Evolutionary conservation across 1,140 invertebrate genomes (phyloP).

Genomic region (Anagrus nilaparvatae): DNA sequence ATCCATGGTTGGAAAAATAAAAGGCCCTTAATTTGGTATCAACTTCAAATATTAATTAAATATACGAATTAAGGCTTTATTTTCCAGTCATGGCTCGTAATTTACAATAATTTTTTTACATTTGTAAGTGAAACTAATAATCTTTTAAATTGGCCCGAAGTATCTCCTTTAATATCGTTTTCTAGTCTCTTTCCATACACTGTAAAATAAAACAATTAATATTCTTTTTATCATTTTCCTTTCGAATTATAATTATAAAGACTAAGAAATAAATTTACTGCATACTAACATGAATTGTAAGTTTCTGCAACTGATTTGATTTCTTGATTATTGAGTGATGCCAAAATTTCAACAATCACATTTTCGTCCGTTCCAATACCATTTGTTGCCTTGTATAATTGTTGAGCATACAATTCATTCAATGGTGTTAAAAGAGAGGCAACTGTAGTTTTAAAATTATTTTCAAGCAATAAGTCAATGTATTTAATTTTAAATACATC

Average conservation of each 20-base stretch:
- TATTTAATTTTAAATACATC: too few species aligned
- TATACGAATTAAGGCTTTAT: conserved; percentile 52
- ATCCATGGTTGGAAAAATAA: too few species aligned
- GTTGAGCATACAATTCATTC: too few species aligned
- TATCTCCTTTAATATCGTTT: conserved; percentile 81
- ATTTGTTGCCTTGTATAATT: conserved; percentile 89
- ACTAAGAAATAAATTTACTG: too few species aligned
- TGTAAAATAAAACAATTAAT: conserved; percentile 35
- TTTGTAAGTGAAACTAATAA: conserved; percentile 75
- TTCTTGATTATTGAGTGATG: conserved; percentile 78
- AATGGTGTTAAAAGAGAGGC: too few species aligned
- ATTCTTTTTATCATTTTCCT: too few species aligned
- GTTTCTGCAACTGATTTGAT: conserved; percentile 79
- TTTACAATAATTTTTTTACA: conserved; percentile 68
- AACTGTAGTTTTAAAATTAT: too few species aligned
- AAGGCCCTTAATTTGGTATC: too few species aligned
- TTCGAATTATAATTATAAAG: too few species aligned
- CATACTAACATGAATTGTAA: too few species aligned
- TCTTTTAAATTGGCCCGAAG: conserved; percentile 88
- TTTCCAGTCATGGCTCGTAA: too few species aligned
- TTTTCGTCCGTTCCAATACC: conserved; percentile 88
- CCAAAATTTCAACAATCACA: conserved; percentile 82
- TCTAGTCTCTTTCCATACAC: conserved; percentile 80
- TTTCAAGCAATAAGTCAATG: too few species aligned
- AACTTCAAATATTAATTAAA: conserved; percentile 46